These are phyloP conservation scores for Paraplagusia blochii DNA, from an alignment of 2,113 vertebrate genomes.

Conservation along the genomic window DNA sequence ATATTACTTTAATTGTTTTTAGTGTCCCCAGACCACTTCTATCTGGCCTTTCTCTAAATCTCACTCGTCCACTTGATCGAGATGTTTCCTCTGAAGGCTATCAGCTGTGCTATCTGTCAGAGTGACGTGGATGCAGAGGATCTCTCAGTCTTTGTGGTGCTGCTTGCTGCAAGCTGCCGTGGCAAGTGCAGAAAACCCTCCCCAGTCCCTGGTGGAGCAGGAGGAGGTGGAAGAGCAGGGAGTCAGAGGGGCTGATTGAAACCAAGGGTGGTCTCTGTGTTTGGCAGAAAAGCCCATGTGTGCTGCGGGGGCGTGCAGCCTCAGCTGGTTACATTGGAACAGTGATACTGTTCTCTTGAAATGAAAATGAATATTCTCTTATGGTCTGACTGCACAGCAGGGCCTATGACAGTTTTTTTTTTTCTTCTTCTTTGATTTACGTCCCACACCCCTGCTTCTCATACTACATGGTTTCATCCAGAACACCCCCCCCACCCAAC, in stretches of 20 bases:
- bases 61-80: constrained; percentile 72
- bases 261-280: constrained; percentile 56
- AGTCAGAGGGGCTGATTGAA: constrained; percentile 48
- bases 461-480: constrained; percentile 82
- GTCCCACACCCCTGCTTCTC: constrained; percentile 73
- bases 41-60: constrained; percentile 66
- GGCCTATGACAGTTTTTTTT: constrained; percentile 51
- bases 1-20: constrained; percentile 14
- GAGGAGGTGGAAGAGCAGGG: constrained; percentile 29
- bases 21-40: constrained; percentile 68
- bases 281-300: constrained; percentile 50
- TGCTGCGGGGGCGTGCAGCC: constrained; percentile 11
- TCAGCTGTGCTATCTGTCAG: constrained; percentile 94
- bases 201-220: constrained; percentile 66
- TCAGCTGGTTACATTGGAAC: constrained; percentile 42
- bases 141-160: constrained; percentile 88
- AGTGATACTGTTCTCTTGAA: constrained; percentile 21
- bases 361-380: no score
- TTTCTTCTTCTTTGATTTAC: constrained; percentile 67
- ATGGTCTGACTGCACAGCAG: no score
- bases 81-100: constrained; percentile 79
- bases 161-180: constrained; percentile 83
- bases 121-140: constrained; percentile 84
- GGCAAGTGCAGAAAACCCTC: constrained; percentile 83
- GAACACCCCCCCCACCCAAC: not conserved